Conservation (phyloP, 2,888 invertebrate genomes). For the Malachius bipustulatus region DNA sequence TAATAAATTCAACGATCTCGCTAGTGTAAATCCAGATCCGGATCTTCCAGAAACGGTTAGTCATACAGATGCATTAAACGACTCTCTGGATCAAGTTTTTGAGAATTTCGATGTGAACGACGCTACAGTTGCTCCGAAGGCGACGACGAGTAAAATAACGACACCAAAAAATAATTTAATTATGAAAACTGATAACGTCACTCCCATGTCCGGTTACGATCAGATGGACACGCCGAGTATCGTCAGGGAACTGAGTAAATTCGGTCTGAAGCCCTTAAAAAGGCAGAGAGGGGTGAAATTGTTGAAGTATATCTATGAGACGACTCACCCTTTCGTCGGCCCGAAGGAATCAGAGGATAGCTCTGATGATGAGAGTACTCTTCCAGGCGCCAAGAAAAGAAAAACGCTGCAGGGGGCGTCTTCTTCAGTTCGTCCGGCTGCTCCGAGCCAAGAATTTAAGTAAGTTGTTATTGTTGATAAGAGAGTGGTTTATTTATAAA, state of each 20-base stretch:
- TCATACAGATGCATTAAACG: background rate
- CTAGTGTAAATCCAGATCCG: background rate
- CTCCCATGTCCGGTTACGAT: slow-evolving; percentile 47
- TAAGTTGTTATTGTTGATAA: too few relatives aligned
- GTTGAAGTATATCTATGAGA: slow-evolving; percentile 53
- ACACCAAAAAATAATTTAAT: slow-evolving; percentile 29
- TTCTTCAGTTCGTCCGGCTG: too few relatives aligned
- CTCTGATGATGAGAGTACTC: slow-evolving; percentile 17
- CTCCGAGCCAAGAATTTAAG: too few relatives aligned
- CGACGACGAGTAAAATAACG: slow-evolving; percentile 6
- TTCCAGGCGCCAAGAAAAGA: slow-evolving; percentile 17
- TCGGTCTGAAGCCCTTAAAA: slow-evolving; percentile 55
- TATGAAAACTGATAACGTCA: slow-evolving; percentile 44
- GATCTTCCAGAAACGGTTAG: background rate
- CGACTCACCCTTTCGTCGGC: slow-evolving; percentile 50
- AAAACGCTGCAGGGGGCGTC: too few relatives aligned
- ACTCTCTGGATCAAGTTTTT: background rate
- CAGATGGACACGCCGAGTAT: slow-evolving; percentile 46
- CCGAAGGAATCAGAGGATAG: slow-evolving; percentile 16
- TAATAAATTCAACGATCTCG: slow-evolving; percentile 12
- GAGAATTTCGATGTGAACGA: background rate
- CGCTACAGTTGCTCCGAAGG: background rate
- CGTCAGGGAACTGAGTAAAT: slow-evolving; percentile 46
- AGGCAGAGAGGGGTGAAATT: slow-evolving; percentile 47
- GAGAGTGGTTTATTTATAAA: too few relatives aligned